These are phyloP conservation scores for Catocala sponsa DNA, from an alignment of 2,888 invertebrate genomes.

Conservation along the genomic window DNA sequence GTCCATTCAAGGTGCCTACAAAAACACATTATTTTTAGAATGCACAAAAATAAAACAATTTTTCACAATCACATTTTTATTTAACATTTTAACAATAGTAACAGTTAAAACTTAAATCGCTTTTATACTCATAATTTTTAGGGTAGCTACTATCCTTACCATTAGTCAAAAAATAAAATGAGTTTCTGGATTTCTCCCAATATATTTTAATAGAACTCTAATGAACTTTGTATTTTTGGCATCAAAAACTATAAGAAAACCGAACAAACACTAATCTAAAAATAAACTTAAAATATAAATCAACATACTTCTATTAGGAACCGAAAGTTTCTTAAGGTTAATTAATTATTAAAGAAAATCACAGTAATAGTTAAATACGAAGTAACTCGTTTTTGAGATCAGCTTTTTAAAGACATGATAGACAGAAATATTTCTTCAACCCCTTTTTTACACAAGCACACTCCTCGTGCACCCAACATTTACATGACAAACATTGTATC, in stretches of 20 bases:
- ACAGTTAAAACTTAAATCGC: background rate
- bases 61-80: background rate
- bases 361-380: too few relatives aligned
- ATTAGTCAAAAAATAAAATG: background rate
- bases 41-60: background rate
- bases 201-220: too few relatives aligned
- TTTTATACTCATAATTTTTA: background rate
- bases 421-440: background rate
- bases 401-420: too few relatives aligned
- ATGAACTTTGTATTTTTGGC: too few relatives aligned
- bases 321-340: too few relatives aligned
- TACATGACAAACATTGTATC: background rate
- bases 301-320: too few relatives aligned
- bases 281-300: too few relatives aligned
- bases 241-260: too few relatives aligned
- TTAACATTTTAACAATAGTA: background rate
- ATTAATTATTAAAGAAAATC: too few relatives aligned
- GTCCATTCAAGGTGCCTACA: background rate
- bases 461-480: slow-evolving; percentile 13
- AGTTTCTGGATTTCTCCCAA: too few relatives aligned
- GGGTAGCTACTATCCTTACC: background rate
- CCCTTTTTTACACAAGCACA: slow-evolving; percentile 6
- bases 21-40: background rate
- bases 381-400: too few relatives aligned
- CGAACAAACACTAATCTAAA: too few relatives aligned